Evolutionary conservation across 2,113 vertebrate genomes (phyloP).

Genomic region (Alaudala cheleensis): DNA sequence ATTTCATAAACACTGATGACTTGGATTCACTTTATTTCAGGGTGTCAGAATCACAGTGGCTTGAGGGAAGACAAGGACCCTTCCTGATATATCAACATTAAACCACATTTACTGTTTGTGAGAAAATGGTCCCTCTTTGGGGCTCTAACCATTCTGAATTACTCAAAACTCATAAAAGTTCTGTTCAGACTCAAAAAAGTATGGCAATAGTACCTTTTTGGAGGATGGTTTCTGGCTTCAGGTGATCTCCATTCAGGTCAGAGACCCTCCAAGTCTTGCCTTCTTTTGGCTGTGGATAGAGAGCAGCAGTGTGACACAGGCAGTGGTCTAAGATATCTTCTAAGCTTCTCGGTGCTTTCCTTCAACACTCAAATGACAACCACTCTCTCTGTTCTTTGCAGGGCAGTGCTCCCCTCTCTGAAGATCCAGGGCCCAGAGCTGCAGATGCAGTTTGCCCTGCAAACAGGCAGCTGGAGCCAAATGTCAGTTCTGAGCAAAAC

Average conservation of each 20-base stretch:
- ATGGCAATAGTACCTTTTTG: background rate
- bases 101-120: background rate
- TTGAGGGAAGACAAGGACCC: background rate
- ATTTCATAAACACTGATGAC: background rate
- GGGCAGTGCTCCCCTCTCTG: background rate
- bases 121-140: background rate
- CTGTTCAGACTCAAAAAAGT: background rate
- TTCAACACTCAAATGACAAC: background rate
- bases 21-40: background rate
- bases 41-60: background rate
- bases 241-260: background rate
- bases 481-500: conserved; percentile 31
- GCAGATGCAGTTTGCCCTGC: background rate
- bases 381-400: background rate
- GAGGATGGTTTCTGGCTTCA: background rate
- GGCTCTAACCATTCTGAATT: background rate
- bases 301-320: background rate
- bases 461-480: conserved; percentile 3
- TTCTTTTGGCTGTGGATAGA: background rate
- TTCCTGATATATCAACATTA: background rate
- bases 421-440: background rate
- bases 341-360: background rate
- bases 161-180: background rate
- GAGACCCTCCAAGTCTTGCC: rapidly evolving
- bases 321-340: background rate